Evolutionary conservation across 1,140 invertebrate species (phyloP).

Genomic region (Nephila pilipes): DNA sequence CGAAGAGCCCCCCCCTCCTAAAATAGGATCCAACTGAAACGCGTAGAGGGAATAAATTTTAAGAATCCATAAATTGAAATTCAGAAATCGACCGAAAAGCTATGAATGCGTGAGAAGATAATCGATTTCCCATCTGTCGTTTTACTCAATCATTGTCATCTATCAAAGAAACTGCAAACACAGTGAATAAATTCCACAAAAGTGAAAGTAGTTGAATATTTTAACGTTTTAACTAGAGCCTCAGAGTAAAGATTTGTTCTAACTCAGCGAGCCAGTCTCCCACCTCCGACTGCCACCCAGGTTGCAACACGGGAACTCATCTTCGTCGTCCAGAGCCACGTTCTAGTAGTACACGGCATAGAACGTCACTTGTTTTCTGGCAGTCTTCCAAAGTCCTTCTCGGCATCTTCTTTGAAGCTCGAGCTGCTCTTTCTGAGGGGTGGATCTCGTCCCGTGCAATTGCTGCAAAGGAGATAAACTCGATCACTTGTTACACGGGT

Average conservation of each 20-base stretch:
- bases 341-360: slow-evolving; percentile 2
- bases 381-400: background rate
- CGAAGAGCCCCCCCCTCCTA: too few species aligned
- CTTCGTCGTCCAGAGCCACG: background rate
- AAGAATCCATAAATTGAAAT: too few species aligned
- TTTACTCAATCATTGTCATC: too few species aligned
- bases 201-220: too few species aligned
- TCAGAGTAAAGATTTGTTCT: background rate
- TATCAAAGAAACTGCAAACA: too few species aligned
- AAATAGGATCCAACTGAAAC: too few species aligned
- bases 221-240: background rate
- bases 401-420: background rate
- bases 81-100: too few species aligned
- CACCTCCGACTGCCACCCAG: slow-evolving; percentile 51
- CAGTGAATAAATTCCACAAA: too few species aligned
- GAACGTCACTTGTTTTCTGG: background rate
- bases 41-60: too few species aligned
- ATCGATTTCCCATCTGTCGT: too few species aligned
- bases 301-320: background rate
- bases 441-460: background rate
- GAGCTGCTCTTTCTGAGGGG: background rate
- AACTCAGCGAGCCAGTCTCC: slow-evolving; percentile 32
- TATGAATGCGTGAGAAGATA: too few species aligned
- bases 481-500: too few species aligned
- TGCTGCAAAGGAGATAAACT: background rate